phyloP scores from a whole-genome alignment of 2,797 vertebrate species.

The Tympanoctomys barrerae region DNA sequence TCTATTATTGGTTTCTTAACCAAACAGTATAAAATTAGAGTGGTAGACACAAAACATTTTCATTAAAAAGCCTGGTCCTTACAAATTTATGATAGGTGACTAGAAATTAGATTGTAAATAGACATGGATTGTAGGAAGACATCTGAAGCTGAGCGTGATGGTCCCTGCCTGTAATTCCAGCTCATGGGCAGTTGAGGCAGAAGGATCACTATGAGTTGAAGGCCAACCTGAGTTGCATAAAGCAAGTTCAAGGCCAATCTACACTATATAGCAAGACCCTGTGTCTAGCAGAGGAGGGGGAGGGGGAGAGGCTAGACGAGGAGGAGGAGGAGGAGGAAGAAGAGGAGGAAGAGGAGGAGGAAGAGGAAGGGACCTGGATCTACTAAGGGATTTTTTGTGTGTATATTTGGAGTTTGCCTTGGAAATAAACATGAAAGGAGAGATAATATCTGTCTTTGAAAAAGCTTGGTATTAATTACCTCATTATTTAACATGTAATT shows the following conservation, averaged over 20 bases:
- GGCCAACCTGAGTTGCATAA: neutral
- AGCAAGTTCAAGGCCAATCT: too few relatives aligned
- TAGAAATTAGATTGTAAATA: neutral
- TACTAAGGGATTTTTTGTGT: neutral
- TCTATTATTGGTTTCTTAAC: neutral
- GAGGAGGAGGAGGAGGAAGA: neutral
- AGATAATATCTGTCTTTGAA: neutral
- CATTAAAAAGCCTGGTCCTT: neutral
- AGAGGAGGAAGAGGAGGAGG: neutral
- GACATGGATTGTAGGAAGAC: neutral
- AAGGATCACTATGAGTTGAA: neutral
- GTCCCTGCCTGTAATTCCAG: neutral
- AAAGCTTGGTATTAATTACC: neutral
- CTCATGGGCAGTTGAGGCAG: neutral
- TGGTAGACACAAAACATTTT: neutral
- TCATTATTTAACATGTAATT: conserved; percentile 20
- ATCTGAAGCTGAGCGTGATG: neutral
- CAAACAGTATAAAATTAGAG: neutral
- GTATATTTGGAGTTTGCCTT: conserved; percentile 10
- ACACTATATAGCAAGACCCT: too few relatives aligned
- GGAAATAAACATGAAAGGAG: conserved; percentile 14
- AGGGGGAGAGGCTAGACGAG: too few relatives aligned
- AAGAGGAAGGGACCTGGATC: neutral
- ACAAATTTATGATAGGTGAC: neutral
- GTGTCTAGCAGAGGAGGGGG: too few relatives aligned